Evolutionary conservation across 92 coral and sea anemone genomes (phyloP), one percentile per base, ranked within the genome.

Genomic region (Bergia puertoricense): DNA sequence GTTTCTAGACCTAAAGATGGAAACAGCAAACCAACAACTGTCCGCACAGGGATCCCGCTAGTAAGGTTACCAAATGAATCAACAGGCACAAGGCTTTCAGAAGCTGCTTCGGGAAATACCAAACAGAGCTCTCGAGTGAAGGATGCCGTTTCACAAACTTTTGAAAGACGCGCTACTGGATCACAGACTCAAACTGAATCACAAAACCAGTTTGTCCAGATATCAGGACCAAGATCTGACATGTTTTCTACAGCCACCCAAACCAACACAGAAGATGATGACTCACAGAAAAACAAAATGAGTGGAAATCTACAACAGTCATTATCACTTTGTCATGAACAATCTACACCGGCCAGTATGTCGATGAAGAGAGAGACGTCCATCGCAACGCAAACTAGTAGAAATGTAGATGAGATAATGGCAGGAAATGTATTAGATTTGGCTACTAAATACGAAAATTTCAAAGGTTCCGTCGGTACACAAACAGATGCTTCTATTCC

Each of bases 41-140:
- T 84, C n/a, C 87, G 79, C n/a, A 84, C 87, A 15, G 87, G 87
- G 44, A 84, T 84, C 44, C 87, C 87, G 9, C 57, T 84, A 16
- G 45, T 84, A 10, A 68, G 18, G 77, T 20, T 30, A 18, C 23
- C 87, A 23, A 74, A 37, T 38, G 46, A 84, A 68, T 16, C 85
- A 59, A 57, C 20, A 8, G 46, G 57, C 72, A 37, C 40, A 41
- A 57, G 45, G 3, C 13, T 11, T 41, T 56, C 57, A 42, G 76
- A 30, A 42, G 56, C 20, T 41, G 74, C 62, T 23, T 69, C 57
- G 23, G 13, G 11, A 51, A 83, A 44, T 10, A 30, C 16, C n/a
- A 6, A 72, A 71, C 87, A 84, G 45, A 71, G 45, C 66, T 46
- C 77, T 43, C 74, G 57, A 40, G 39, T 15, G 38, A 43, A n/a